Conservation (phyloP, 2,888 invertebrate genomes). For the Dicycla oo region DNA sequence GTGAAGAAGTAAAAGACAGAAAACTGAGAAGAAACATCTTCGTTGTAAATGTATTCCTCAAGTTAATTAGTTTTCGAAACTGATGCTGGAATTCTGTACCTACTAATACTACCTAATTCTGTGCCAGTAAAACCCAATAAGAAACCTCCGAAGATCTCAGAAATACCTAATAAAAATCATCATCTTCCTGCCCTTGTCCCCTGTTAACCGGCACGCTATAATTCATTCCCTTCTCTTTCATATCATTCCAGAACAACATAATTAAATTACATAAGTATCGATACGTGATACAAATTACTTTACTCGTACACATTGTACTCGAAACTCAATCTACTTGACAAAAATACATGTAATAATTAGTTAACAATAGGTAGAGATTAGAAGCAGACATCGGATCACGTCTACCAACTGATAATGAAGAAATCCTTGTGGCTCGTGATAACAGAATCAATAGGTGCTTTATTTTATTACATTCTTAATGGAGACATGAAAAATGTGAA, state of each 20-base stretch:
- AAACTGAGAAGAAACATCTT: background rate
- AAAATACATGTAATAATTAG: slow-evolving; percentile 61
- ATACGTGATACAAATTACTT: slow-evolving; percentile 56
- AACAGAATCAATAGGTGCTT: slow-evolving; percentile 71
- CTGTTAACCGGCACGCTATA: too few species aligned
- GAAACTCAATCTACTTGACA: slow-evolving; percentile 48
- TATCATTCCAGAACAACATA: background rate
- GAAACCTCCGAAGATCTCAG: background rate
- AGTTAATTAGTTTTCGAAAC: background rate
- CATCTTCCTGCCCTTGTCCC: too few species aligned
- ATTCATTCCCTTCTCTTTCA: too few species aligned
- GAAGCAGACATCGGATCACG: slow-evolving; percentile 74
- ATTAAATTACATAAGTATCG: slow-evolving; percentile 38
- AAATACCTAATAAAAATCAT: background rate
- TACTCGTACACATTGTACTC: slow-evolving; percentile 12
- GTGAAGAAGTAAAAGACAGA: background rate
- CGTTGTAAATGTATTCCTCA: background rate
- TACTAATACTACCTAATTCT: too few species aligned
- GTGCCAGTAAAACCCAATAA: background rate
- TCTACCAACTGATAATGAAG: slow-evolving; percentile 76
- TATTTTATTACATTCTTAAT: slow-evolving; percentile 65
- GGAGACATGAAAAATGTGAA: slow-evolving; percentile 47
- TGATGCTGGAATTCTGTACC: background rate
- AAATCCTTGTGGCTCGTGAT: slow-evolving; percentile 75
- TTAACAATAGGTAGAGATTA: slow-evolving; percentile 66